Base-by-base conservation (phyloP, 2,888 invertebrate genomes). In the Drosophila buzzatii region DNA sequence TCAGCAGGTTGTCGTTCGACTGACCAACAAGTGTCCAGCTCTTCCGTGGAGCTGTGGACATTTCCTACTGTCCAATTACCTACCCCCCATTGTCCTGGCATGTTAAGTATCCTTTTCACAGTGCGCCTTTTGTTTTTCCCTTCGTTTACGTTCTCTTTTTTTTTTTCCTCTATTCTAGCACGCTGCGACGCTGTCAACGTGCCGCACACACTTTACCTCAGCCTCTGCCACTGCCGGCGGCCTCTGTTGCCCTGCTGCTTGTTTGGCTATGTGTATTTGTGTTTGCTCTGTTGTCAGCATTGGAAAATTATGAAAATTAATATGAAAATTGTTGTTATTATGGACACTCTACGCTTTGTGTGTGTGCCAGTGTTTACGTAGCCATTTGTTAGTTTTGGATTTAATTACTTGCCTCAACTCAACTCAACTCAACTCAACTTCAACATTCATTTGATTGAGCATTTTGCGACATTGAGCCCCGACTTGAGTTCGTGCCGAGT, bases 241-340 rank as follows among this genome's bases (percentile, higher is more conserved):
- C 47, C 41, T 49, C 44, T 56, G 49, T 41, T 37, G 27, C 27
- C 18, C 52, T 51, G 44, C 44, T 12, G 44, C 44, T 70, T 85
- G 90, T 89, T 85, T 89, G 74, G 79, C 55, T 52, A 70, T 71
- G 76, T 87, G 88, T 89, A 82, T 85, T 85, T 82, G 79, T 85
- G 74, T 85, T 85, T 89, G 60, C 82, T 56, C 41, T 67, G 85
- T 82, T 89, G 85, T 89, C 85, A 87, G 63, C 85, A 85, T 85
- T 79, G 90, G 82, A 77, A 87, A 85, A 87, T 88, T 81, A 88
- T 87, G 84, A 87, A 86, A 86, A 86, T 86, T 85, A 86, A 88
- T 86, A 82, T 78, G 84, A 86, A 89, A 86, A 87, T 86, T 85
- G 85, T 82, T 73, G 76, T 76, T 72, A 84, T 86, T 89, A 76